Percentiles rank a stretch among this genome's conserved stretches.
These are phyloP conservation scores for Phylloscopus whistleri DNA, from an alignment of 2,113 vertebrate genomes.

Conservation along the genomic window DNA sequence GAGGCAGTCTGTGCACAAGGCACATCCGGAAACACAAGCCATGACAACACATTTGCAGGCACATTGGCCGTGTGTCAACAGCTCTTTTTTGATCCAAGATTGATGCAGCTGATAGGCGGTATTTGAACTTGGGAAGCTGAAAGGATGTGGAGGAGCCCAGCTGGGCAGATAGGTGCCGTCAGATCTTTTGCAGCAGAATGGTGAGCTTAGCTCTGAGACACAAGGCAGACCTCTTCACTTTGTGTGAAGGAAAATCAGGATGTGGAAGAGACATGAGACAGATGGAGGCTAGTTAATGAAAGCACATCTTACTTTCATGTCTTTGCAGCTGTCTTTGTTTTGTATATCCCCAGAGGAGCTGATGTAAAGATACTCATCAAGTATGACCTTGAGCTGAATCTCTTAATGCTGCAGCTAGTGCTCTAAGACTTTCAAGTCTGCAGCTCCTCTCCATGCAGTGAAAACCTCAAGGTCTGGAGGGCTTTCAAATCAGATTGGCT, in stretches of 20 bases:
- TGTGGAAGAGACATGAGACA: not conserved
- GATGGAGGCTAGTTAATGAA: not conserved
- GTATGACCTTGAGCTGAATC: not conserved
- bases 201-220: not conserved
- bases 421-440: not conserved
- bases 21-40: rapidly evolving
- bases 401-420: not conserved
- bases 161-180: not conserved
- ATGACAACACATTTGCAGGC: rapidly evolving
- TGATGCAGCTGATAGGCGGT: not conserved
- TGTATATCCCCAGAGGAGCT: not conserved
- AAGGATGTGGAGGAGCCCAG: not conserved
- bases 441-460: rapidly evolving
- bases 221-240: rapidly evolving
- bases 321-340: not conserved
- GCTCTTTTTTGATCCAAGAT: not conserved
- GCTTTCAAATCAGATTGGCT: not conserved
- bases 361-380: not conserved
- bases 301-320: not conserved
- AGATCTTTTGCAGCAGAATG: not conserved
- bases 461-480: not conserved
- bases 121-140: not conserved
- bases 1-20: not conserved
- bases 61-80: not conserved
- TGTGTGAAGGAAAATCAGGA: not conserved